Evolutionary conservation across 2,113 vertebrate species (phyloP).

Genomic region (Myrmecophaga tridactyla): DNA sequence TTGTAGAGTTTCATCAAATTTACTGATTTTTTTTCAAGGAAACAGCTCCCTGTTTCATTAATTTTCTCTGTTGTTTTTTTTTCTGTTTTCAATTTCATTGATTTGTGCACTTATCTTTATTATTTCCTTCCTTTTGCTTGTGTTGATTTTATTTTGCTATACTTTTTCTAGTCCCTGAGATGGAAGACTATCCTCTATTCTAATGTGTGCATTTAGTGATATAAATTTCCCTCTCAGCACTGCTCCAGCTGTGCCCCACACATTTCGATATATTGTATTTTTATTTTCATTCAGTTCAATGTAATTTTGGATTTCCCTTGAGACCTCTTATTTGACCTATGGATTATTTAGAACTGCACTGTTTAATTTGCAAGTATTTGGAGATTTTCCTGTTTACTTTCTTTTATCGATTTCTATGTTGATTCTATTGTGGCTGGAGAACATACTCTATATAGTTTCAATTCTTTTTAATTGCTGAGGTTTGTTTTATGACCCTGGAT

Average conservation of each 20-base stretch:
- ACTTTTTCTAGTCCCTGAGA: neutral
- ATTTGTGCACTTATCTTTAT: neutral
- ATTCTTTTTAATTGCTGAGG: neutral
- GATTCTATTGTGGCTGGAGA: neutral
- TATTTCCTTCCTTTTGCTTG: neutral
- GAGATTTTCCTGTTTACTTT: neutral
- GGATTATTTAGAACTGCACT: neutral
- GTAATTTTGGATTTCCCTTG: constrained; percentile 2
- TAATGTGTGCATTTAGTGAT: neutral
- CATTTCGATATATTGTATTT: neutral
- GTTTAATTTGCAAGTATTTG: neutral
- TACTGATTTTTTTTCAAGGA: neutral
- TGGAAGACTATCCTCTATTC: neutral
- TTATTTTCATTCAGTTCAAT: neutral
- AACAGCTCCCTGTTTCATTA: neutral
- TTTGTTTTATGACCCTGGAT: neutral
- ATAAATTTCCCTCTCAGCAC: neutral
- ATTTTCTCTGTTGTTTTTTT: neutral
- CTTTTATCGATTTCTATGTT: neutral
- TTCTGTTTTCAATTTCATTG: neutral
- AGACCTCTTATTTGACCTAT: neutral
- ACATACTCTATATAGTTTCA: neutral
- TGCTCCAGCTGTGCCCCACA: neutral
- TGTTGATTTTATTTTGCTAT: neutral
- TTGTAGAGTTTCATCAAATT: neutral